Conservation (phyloP, 2,888 invertebrate genomes). For the Napeogenes sylphis region DNA sequence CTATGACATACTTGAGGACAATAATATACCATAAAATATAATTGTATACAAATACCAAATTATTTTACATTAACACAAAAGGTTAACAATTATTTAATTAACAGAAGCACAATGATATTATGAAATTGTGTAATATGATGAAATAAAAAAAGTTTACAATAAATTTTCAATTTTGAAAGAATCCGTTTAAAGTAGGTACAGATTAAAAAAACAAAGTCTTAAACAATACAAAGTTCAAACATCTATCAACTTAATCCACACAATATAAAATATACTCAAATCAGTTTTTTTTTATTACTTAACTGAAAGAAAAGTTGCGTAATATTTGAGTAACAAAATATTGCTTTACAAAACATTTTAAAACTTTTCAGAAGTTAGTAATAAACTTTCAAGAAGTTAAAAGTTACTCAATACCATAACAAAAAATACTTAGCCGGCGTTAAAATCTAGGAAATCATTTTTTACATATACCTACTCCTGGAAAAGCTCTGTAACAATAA, state of each 20-base stretch:
- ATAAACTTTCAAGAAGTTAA: neutral
- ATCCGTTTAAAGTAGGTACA: neutral
- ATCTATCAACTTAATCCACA: neutral
- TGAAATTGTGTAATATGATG: no score
- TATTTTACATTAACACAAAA: no score
- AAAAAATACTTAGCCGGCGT: constrained; percentile 30
- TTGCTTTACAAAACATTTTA: neutral
- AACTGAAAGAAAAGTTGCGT: constrained; percentile 16
- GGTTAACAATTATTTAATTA: no score
- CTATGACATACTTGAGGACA: no score
- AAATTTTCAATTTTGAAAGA: constrained; percentile 6
- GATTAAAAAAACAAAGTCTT: neutral
- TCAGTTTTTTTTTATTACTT: constrained; percentile 13
- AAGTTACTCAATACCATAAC: constrained; percentile 26
- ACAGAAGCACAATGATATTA: no score
- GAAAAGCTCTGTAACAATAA: constrained; percentile 1
- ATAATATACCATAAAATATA: no score
- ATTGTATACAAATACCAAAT: no score
- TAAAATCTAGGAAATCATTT: constrained; percentile 25
- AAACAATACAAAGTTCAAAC: no score
- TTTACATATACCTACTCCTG: constrained; percentile 1
- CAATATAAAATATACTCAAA: neutral
- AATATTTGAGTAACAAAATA: neutral
- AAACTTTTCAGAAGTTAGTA: constrained; percentile 5
- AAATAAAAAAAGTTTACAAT: no score